Percentiles rank a stretch among this genome's conserved stretches.
Conservation (phyloP, 2,888 invertebrate genomes). For the Diloba caeruleocephala region DNA sequence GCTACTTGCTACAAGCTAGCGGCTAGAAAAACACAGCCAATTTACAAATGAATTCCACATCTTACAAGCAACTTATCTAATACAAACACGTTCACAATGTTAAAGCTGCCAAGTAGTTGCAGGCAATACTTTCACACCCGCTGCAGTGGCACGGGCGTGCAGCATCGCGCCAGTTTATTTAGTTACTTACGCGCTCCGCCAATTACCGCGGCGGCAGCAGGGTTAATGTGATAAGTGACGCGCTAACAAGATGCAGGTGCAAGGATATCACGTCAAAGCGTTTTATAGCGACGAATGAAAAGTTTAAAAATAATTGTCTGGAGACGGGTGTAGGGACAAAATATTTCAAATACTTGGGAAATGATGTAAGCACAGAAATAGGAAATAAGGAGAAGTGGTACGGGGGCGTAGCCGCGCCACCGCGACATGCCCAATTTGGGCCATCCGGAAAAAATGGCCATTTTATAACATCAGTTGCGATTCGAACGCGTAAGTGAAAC, state of each 20-base stretch:
- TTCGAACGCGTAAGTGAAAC: too few relatives aligned
- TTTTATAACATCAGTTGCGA: too few relatives aligned
- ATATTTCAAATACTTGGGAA: too few relatives aligned
- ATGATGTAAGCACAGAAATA: too few relatives aligned
- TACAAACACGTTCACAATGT: conserved; percentile 2
- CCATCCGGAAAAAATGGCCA: too few relatives aligned
- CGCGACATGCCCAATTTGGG: too few relatives aligned
- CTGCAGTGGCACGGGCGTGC: conserved; percentile 38
- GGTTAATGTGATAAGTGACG: conserved; percentile 76
- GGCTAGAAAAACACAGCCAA: too few relatives aligned
- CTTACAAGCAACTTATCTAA: conserved; percentile 5
- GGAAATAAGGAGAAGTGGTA: too few relatives aligned
- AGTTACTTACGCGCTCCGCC: conserved; percentile 68
- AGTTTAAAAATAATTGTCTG: conserved; percentile 15
- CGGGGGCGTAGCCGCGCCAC: too few relatives aligned
- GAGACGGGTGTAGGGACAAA: too few relatives aligned
- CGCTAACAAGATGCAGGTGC: conserved; percentile 67
- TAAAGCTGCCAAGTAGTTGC: conserved; percentile 46
- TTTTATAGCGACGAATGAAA: conserved; percentile 15
- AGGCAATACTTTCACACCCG: conserved; percentile 48
- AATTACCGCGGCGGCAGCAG: conserved; percentile 67
- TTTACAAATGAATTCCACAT: background rate
- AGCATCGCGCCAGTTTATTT: conserved; percentile 59
- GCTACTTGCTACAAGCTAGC: too few relatives aligned
- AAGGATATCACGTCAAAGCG: conserved; percentile 30